Evolutionary conservation across 1,140 invertebrate genomes (phyloP), one percentile per base, ranked within the genome.

Genomic region (Neodiprion pinetum): DNA sequence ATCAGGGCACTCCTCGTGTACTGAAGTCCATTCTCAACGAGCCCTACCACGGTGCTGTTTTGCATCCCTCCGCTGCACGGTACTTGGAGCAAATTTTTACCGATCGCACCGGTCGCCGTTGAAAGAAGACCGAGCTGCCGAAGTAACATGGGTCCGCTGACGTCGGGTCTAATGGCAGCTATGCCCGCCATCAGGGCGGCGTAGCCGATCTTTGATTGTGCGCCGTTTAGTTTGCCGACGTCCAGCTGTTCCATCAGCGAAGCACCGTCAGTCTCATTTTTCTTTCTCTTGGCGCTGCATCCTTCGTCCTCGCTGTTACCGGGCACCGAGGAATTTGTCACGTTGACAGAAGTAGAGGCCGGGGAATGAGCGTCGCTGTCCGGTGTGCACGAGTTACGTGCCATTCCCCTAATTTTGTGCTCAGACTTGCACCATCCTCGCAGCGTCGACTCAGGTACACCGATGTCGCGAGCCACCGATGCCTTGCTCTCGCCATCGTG

Each of bases 361-460:
- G 82, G 81, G 21, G 83, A 85, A 17, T 83, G 84, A 0, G 85
- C 84, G 53, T 86, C 86, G 47, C 84, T 93, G 73, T 93, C 92
- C 0, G 92, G 91, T 1, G 91, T 87, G 61, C 82, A 90, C 7
- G 92, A 93, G 74, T 93, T 91, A 11, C 91, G 88, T 0, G 92
- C 92, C 90, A 94, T 92, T 69, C 92, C 92, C 1, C 92, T 90
- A 1, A 95, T 90, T 80, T 95, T 95, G 75, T 93, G 91, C 80
- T 95, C 93, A 77, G 94, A 94, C 82, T 96, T 96, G 86, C 94
- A 96, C 95, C 95, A 96, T 21, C 95, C 94, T 0, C 95, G 89
- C 1, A 96, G 85, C 0, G 94, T 96, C 0, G 94, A 95, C 83
- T 96, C 95, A 0, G 95, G 94, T 0, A 96, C 94, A 0, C 94